Conservation (phyloP, 2,113 vertebrate species). For the Megatriorchis doriae region DNA sequence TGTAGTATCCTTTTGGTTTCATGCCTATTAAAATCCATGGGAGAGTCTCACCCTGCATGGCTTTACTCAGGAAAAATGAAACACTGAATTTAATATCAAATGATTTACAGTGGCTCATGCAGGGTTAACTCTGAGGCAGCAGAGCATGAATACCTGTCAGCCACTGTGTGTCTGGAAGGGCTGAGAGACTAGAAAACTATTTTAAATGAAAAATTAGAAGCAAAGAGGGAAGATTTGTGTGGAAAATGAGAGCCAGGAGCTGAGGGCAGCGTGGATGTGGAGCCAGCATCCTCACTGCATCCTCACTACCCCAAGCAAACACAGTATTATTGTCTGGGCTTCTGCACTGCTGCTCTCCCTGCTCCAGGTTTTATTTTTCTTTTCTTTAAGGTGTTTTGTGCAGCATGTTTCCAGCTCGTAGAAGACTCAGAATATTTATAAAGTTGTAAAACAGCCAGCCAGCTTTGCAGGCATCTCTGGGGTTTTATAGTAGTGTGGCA, state of each 20-base stretch:
- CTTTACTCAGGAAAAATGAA: slow-evolving; percentile 34
- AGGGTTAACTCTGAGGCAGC: slow-evolving; percentile 54
- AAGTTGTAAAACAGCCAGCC: neutral
- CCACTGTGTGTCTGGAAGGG: neutral
- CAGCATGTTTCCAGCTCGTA: neutral
- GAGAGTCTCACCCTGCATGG: neutral
- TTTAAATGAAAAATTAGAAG: slow-evolving; percentile 24
- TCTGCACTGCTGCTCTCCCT: neutral
- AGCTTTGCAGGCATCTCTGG: neutral
- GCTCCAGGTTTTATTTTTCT: neutral
- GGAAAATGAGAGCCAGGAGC: neutral
- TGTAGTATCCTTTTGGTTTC: neutral
- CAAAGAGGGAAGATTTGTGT: neutral
- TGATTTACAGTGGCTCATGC: slow-evolving; percentile 35
- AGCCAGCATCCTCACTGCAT: accelerated
- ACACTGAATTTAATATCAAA: neutral
- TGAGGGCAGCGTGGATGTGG: accelerated
- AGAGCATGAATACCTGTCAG: slow-evolving; percentile 50
- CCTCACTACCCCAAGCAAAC: accelerated
- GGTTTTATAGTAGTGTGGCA: neutral
- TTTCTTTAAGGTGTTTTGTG: neutral
- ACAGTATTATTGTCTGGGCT: neutral
- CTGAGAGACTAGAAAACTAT: neutral
- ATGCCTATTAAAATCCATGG: neutral
- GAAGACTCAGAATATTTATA: neutral